Evolutionary conservation across 2,797 vertebrate species (phyloP).

Genomic region (Onychomys arenicola): DNA sequence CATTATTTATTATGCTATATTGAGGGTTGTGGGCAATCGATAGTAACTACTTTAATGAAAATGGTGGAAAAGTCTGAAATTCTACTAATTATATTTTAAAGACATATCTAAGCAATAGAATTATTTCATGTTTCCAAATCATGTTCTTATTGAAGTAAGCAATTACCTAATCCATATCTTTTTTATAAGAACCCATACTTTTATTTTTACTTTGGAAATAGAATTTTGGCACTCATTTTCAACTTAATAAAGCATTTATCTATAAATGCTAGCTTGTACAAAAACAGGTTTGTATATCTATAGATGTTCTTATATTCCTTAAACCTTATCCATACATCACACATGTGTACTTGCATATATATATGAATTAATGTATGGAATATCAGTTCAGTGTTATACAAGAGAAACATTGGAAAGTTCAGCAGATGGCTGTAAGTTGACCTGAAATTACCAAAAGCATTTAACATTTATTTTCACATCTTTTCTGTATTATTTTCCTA

Average conservation of each 20-base stretch:
- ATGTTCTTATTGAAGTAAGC: slow-evolving; percentile 46
- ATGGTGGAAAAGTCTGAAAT: not conserved
- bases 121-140: not conserved
- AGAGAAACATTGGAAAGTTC: not conserved
- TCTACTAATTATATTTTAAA: not conserved
- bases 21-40: not conserved
- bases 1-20: not conserved
- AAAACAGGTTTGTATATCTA: not conserved
- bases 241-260: not conserved
- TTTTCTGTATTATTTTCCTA: slow-evolving; percentile 42
- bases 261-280: not conserved
- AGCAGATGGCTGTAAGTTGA: not conserved
- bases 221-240: not conserved
- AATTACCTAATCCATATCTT: not conserved
- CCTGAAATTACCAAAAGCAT: not conserved
- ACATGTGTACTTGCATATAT: not conserved
- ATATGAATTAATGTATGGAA: not conserved
- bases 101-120: slow-evolving; percentile 1
- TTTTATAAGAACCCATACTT: not conserved
- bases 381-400: not conserved
- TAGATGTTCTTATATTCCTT: not conserved
- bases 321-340: not conserved
- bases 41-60: not conserved
- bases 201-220: slow-evolving; percentile 61
- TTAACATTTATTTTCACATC: slow-evolving; percentile 12